These are phyloP conservation scores for Hydractinia echinata DNA, from an alignment of 30 jellyfish, hydroid and myxozoan species.

Conservation along the genomic window DNA sequence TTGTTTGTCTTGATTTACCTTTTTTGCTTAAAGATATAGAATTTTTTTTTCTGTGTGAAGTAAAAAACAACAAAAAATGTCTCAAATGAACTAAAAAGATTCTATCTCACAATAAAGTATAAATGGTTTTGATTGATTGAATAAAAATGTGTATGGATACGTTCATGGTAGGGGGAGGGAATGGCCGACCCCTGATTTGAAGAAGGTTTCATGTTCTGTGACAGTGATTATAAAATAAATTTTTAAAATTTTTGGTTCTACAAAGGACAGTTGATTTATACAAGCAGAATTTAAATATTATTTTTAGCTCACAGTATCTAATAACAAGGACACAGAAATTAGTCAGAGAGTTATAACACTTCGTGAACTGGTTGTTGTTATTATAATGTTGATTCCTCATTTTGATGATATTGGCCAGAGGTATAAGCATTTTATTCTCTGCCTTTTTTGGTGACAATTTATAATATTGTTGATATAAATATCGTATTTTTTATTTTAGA, in stretches of 20 bases:
- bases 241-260: neutral
- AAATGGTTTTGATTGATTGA: neutral
- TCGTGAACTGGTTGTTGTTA: neutral
- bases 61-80: too few relatives aligned
- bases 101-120: too few relatives aligned
- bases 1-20: too few relatives aligned
- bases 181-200: too few relatives aligned
- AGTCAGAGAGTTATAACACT: constrained; percentile 23
- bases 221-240: too few relatives aligned
- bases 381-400: constrained; percentile 6
- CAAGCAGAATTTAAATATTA: neutral
- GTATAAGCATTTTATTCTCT: neutral
- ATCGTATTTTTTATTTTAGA: constrained; percentile 30
- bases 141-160: too few relatives aligned
- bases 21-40: too few relatives aligned
- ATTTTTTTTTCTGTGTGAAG: too few relatives aligned
- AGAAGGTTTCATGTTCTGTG: too few relatives aligned
- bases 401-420: constrained; percentile 16
- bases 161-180: too few relatives aligned
- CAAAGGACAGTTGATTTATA: neutral
- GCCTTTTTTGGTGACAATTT: neutral
- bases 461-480: neutral
- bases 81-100: neutral
- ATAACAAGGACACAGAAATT: neutral
- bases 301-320: constrained; percentile 26